These are phyloP conservation scores for Thomomys bottae DNA, from an alignment of 2,113 vertebrate species.

Conservation along the genomic window DNA sequence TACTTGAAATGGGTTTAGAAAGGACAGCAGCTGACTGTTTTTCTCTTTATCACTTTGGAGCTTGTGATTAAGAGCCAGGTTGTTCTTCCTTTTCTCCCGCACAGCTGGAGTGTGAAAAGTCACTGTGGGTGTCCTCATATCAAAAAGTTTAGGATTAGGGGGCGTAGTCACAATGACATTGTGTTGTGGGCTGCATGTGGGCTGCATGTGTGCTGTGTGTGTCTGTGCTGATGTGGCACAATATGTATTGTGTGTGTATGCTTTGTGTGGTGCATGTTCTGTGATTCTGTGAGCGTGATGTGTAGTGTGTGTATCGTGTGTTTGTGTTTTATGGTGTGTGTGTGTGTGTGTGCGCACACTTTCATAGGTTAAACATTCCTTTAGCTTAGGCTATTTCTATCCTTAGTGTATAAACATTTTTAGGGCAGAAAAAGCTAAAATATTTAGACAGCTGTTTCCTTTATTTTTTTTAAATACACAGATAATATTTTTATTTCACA, in stretches of 20 bases:
- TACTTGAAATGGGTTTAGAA: not conserved
- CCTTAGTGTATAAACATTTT: constrained; percentile 73
- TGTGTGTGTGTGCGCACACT: not conserved
- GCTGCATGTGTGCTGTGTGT: too few species aligned
- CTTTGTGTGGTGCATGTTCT: not conserved
- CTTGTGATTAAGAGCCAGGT: not conserved
- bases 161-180: not conserved
- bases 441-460: constrained; percentile 86
- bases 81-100: not conserved
- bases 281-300: too few species aligned
- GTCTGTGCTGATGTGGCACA: not conserved
- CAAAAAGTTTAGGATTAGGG: not conserved
- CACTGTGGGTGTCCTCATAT: constrained; percentile 6
- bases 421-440: constrained; percentile 68
- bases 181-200: too few species aligned
- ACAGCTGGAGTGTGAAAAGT: not conserved
- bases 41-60: not conserved
- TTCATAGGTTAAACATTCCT: constrained; percentile 58
- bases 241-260: not conserved
- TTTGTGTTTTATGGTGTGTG: not conserved
- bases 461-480: constrained; percentile 75
- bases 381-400: constrained; percentile 59
- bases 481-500: constrained; percentile 78
- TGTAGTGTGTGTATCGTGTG: too few species aligned
- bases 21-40: not conserved